Conservation (phyloP, 64 coral and sea anemone species). For the Anthopleura sola region DNA sequence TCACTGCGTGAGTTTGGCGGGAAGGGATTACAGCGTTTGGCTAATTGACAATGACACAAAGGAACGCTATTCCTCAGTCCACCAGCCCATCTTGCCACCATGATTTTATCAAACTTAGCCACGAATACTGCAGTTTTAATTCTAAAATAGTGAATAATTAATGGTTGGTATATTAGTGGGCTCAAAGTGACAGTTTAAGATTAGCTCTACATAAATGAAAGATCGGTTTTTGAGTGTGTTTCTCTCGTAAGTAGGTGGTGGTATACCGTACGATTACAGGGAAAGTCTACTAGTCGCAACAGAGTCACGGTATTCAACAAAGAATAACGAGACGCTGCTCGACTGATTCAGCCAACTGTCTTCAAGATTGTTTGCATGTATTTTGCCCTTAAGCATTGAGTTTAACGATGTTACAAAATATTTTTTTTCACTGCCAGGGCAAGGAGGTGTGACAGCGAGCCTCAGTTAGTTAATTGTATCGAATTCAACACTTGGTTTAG, state of each 20-base stretch:
- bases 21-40: neutral
- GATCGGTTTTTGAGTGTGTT: neutral
- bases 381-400: neutral
- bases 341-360: neutral
- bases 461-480: neutral
- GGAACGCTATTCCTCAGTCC: neutral
- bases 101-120: neutral
- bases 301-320: neutral
- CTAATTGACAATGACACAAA: neutral
- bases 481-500: neutral
- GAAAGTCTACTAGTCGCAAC: neutral
- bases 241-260: neutral
- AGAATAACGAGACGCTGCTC: neutral
- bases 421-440: neutral
- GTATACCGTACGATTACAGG: neutral
- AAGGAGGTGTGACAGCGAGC: neutral
- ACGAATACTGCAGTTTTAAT: constrained; percentile 5
- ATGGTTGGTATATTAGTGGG: neutral
- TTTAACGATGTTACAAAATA: neutral
- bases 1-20: neutral
- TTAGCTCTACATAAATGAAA: neutral
- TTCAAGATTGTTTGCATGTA: neutral
- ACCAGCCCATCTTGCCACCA: neutral
- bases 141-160: neutral
- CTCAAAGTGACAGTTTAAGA: neutral